Conservation (phyloP, 2,888 invertebrate genomes). For the Darwinula stevensoni region DNA sequence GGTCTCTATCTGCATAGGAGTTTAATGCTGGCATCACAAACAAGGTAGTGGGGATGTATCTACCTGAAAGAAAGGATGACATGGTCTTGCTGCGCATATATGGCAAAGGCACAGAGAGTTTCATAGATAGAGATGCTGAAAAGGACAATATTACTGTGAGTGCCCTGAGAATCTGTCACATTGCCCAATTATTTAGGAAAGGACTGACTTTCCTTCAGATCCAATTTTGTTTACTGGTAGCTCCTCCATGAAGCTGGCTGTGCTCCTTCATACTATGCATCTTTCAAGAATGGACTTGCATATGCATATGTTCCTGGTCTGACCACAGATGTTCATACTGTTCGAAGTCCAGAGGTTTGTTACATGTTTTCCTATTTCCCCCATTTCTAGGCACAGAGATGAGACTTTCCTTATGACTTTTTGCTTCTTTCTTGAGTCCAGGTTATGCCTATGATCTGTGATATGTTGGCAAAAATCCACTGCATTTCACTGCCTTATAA, state of each 20-base stretch:
- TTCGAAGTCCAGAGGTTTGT: conserved; percentile 25
- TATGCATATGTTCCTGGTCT: conserved; percentile 55
- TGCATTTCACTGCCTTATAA: too few relatives aligned
- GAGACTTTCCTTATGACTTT: too few relatives aligned
- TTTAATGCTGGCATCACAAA: conserved; percentile 87
- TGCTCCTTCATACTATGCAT: conserved; percentile 60
- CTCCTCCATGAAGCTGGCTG: conserved; percentile 37
- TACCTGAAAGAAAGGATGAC: conserved; percentile 23
- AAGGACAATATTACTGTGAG: conserved; percentile 10
- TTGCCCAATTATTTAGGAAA: too few relatives aligned
- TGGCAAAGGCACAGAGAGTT: conserved; percentile 68
- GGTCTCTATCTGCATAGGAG: conserved; percentile 28
- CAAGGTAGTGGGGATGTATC: conserved; percentile 49
- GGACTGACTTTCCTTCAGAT: too few relatives aligned
- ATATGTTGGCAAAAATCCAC: not conserved
- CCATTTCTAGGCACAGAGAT: too few relatives aligned
- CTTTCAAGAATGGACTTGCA: conserved; percentile 72
- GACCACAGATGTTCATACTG: conserved; percentile 33
- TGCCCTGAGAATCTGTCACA: too few relatives aligned
- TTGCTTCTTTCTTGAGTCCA: not conserved
- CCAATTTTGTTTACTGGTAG: conserved; percentile 14
- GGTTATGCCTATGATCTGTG: not conserved
- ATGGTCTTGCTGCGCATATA: conserved; percentile 63
- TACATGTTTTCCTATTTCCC: too few relatives aligned
- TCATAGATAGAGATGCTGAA: conserved; percentile 66